A percentile compares a stretch with the other conserved stretches of the same genome.
Conservation (phyloP, 2,113 vertebrate species). For the Cebidichthys violaceus region DNA sequence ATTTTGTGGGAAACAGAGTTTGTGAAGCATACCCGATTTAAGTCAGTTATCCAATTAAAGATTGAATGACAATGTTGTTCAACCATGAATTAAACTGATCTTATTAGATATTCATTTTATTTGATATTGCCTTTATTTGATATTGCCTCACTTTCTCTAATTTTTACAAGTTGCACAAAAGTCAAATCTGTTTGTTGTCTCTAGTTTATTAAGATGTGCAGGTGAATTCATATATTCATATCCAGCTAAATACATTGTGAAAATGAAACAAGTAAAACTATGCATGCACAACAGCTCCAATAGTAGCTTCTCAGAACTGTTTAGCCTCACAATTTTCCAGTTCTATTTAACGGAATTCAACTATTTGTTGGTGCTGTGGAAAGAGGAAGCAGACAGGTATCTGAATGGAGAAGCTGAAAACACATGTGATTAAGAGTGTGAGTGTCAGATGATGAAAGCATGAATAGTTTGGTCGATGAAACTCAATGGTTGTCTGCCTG, state of each 20-base stretch:
- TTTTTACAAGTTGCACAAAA: background rate
- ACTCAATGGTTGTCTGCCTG: background rate
- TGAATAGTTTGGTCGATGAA: background rate
- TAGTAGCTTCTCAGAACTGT: background rate
- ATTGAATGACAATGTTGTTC: background rate
- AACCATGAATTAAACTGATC: background rate
- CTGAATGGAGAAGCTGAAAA: background rate
- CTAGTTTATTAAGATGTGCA: background rate
- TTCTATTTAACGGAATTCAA: background rate
- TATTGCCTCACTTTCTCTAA: background rate
- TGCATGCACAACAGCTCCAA: background rate
- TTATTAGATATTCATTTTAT: background rate
- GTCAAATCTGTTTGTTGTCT: background rate
- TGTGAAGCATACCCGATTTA: background rate
- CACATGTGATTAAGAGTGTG: too few species aligned
- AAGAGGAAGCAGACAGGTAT: constrained; percentile 8
- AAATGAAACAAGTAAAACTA: background rate
- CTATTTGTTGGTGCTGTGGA: background rate
- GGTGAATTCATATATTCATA: background rate
- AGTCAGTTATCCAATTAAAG: background rate
- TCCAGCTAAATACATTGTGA: background rate
- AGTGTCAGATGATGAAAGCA: background rate
- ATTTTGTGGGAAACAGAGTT: background rate
- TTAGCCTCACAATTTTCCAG: background rate
- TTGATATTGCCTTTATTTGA: background rate